Evolutionary conservation across 2,888 invertebrate genomes (phyloP), one percentile per base, ranked within the genome.

Genomic region (Microchrysa polita): DNA sequence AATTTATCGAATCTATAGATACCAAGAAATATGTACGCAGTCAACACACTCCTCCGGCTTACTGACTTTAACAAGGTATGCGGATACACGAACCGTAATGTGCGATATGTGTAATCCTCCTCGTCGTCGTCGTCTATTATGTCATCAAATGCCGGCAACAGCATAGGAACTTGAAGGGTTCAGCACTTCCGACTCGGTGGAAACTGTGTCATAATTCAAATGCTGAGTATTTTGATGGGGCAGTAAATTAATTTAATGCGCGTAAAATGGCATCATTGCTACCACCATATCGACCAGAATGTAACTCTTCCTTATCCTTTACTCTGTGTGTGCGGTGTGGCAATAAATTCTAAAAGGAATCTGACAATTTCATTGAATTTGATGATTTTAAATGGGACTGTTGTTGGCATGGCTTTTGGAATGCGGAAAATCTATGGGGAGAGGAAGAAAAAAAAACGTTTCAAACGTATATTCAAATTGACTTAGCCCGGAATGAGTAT

Each of bases 231-330:
- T 23, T 60, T 60, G 60, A 60, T 60, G 16, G 27, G 60, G n/a
- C 16, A 60, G 27, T 60, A 60, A 60, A 60, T 60, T 60, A 60
- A 60, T 60, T 60, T 60, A 60, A 60, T 60, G 60, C 27, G 27
- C 60, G 34, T 60, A n/a, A 60, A 60, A 60, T 60, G 60, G 23
- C 27, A 60, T 27, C 27, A 34, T 60, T 27, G 14, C 48, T n/a
- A 48, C 48, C 16, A 12, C 48, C 48, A 48, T 48, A 12, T n/a
- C 14, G 12, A 48, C 12, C 48, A 48, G 48, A n/a, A n/a, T 48
- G 48, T 18, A 60, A 60, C 60, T 27, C 60, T 60, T 23, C n/a
- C n/a, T n/a, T n/a, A n/a, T n/a, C n/a, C n/a, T n/a, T n/a, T n/a
- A n/a, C n/a, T n/a, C n/a, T n/a, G n/a, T n/a, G n/a, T n/a, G n/a